phyloP scores from a whole-genome alignment of 92 coral and sea anemone genomes.

The Hydrozoanthus gracilis region DNA sequence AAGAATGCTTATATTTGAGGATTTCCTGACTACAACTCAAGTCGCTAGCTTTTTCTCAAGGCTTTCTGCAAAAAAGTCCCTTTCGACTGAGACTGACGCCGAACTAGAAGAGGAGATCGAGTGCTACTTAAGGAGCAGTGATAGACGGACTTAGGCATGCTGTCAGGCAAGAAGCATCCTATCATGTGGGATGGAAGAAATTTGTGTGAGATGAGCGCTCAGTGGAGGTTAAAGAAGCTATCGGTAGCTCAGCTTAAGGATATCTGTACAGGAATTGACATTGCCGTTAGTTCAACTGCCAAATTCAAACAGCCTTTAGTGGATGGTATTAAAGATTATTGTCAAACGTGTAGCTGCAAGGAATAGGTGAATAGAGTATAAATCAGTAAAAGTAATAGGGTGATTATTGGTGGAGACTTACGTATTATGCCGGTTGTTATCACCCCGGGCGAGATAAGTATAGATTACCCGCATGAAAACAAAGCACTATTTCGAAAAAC shows the following conservation, averaged over 20 bases:
- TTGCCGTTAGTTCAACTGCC: background rate
- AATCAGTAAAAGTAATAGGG: background rate
- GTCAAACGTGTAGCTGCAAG: too few species aligned
- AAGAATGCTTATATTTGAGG: constrained; percentile 2
- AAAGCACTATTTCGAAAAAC: background rate
- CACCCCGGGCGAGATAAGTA: background rate
- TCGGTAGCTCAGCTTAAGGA: constrained; percentile 38
- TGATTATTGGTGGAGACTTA: background rate
- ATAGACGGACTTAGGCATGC: background rate
- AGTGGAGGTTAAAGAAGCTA: constrained; percentile 12
- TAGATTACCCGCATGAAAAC: too few species aligned
- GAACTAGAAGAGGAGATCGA: constrained; percentile 24
- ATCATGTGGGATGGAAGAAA: constrained; percentile 37
- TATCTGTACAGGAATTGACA: constrained; percentile 21
- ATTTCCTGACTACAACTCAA: constrained; percentile 10
- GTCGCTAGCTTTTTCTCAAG: constrained; percentile 14
- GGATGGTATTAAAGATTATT: background rate
- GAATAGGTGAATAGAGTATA: background rate
- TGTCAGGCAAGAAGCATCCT: constrained; percentile 41
- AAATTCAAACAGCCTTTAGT: background rate
- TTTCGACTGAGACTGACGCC: background rate
- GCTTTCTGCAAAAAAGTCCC: constrained; percentile 9
- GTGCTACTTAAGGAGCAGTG: constrained; percentile 9
- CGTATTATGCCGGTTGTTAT: background rate
- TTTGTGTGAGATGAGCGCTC: constrained; percentile 25